Base-by-base conservation (phyloP, 2,888 invertebrate genomes). In the Abrostola triplasia region DNA sequence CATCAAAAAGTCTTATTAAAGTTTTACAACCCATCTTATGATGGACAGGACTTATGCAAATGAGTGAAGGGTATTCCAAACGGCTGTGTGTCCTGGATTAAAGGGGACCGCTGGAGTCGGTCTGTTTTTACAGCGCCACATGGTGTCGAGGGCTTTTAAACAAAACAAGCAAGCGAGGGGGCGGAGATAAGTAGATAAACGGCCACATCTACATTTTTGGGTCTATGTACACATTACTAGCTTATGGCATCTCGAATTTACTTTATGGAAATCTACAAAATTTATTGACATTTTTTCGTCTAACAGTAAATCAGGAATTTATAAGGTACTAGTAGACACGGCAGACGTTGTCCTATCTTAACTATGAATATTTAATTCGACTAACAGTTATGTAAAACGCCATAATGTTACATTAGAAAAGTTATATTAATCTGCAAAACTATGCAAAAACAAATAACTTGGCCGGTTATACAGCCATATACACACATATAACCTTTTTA, bases 21-120 rank as follows among this genome's bases (percentile, higher is more conserved):
- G 85, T 90, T 88, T 89, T 86, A 88, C 86, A 88, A 84, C 88
- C 90, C 88, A 86, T 92, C 92, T 92, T 92, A 90, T 90, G 87
- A 86, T 86, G 86, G 87, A 89, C 88, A 88, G 91, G 92, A 91
- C 89, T 92, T 91, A 92, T 92, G 92, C 87, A 92, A 93, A 93
- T 92, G 91, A 90, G 85, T 87, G 87, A 90, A 89, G 92, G 92
- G 91, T 89, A 85, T 84, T 85, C 79, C 80, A 47, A 87, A 82
- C 77, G 74, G 77, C 77, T 74, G 75, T 69, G 88, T 84, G 83
- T 82, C 85, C 87, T 81, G 92, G 92, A 91, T 92, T 91, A 92
- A 81, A 84, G 85, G 87, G 89, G 84, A 81, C 78, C 86, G 86
- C 74, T 73, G 82, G 82, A 84, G 82, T 84, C 83, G 82, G 84